A percentile compares a stretch with the other conserved stretches of the same genome.
Conservation (phyloP, 2,113 vertebrate genomes). For the Gymnarchus niloticus region DNA sequence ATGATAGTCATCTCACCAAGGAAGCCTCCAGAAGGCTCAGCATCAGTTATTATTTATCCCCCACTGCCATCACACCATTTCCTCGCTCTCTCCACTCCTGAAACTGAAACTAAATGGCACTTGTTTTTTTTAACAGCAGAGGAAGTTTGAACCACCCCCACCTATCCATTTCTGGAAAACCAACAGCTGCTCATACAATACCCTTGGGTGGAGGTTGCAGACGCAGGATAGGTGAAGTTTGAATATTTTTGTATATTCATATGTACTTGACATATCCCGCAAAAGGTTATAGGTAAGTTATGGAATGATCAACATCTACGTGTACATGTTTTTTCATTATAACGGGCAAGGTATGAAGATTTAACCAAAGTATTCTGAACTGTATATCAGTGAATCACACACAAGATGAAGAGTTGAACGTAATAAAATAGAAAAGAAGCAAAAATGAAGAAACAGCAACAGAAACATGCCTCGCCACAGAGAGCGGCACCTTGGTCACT, state of each 20-base stretch:
- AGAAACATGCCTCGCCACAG: not conserved
- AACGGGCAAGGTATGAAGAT: not conserved
- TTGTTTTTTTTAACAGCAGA: not conserved
- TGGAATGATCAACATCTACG: not conserved
- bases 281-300: not conserved
- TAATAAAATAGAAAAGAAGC: not conserved
- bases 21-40: not conserved
- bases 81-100: not conserved
- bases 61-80: not conserved
- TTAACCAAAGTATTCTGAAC: not conserved
- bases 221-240: not conserved
- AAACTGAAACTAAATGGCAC: conserved; percentile 4
- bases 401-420: not conserved
- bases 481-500: no score
- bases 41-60: not conserved
- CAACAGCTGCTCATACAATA: not conserved
- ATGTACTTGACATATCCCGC: not conserved
- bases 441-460: not conserved
- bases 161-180: not conserved
- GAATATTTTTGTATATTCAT: not conserved
- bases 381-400: not conserved
- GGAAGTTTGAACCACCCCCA: not conserved
- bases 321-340: not conserved
- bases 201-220: not conserved
- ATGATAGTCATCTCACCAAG: not conserved